Evolutionary conservation across 2,888 invertebrate genomes (phyloP).

Genomic region (Ecdyonurus torrentis): DNA sequence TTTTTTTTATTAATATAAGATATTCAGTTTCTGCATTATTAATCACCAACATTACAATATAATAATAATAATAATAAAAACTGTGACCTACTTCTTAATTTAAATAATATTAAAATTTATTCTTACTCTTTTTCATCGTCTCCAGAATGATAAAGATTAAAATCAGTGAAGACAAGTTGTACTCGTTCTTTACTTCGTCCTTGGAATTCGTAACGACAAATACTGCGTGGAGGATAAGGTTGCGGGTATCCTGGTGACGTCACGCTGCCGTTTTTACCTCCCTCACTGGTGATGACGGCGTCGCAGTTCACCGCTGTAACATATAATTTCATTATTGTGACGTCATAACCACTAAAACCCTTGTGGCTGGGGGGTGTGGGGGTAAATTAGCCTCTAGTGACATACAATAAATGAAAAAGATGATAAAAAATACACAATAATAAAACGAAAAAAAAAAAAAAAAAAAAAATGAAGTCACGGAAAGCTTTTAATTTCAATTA

Average conservation of each 20-base stretch:
- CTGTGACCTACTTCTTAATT: not conserved
- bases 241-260: slow-evolving; percentile 73
- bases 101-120: slow-evolving; percentile 15
- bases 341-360: too few species aligned
- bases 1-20: too few species aligned
- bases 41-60: not conserved
- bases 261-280: slow-evolving; percentile 64
- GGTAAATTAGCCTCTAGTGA: too few species aligned
- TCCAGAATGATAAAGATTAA: slow-evolving; percentile 51
- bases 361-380: too few species aligned
- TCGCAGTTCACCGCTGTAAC: slow-evolving; percentile 40
- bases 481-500: too few species aligned
- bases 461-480: too few species aligned
- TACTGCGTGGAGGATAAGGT: slow-evolving; percentile 59
- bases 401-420: too few species aligned
- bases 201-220: slow-evolving; percentile 81
- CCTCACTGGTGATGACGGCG: slow-evolving; percentile 59
- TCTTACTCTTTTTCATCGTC: slow-evolving; percentile 15
- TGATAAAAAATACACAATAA: too few species aligned
- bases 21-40: too few species aligned
- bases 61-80: not conserved
- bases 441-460: too few species aligned
- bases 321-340: too few species aligned
- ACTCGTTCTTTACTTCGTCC: slow-evolving; percentile 72
- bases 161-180: slow-evolving; percentile 70